Evolutionary conservation across 2,113 vertebrate genomes (phyloP), one percentile per base, ranked within the genome.

Genomic region (Silurus meridionalis): DNA sequence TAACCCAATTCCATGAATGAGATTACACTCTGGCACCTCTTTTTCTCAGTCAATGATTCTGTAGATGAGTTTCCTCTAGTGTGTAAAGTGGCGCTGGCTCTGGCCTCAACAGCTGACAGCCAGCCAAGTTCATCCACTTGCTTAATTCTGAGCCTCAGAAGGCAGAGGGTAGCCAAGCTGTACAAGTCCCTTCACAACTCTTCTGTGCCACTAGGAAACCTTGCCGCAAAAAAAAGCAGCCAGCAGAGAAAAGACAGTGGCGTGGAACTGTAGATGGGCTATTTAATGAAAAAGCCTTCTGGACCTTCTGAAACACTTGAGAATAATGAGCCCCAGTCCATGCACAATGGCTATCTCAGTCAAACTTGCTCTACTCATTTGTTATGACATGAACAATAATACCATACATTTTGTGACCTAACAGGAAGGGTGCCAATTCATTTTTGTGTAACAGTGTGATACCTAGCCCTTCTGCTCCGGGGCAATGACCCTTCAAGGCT

Each of bases 41-140:
- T 48, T 48, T 82, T 82, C 80, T 52, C 61, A 82, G 46, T 66
- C 61, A 66, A 52, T 52, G 80, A 66, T 53, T 82, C 61, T 82
- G 80, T 64, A 66, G 57, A 61, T 61, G 78, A 80, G 60, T 82
- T 66, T 64, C 61, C 61, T 82, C 61, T 82, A 53, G 23, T 61
- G 25, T 52, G 80, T 82, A 82, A 82, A 66, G 80, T 82, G 80
- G 37, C 8, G 4, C 80, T 52, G 80, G 48, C 46, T 82, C 23
- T 46, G 78, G 78, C 28, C 25, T 61, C 13, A 66, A 66, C 46
- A 82, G 50, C 61, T 82, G 61, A 82, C 61, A 82, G 61, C 61
- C 0, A 23, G 80, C 80, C 60, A 82, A 82, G 46, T 53, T 82
- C 78, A 80, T 80, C 58, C 57, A 61, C 55, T 80, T 80, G 60